Percentiles rank a stretch among this genome's conserved stretches.
Evolutionary conservation across 2,797 vertebrate genomes (phyloP).

Genomic region (Ctenosaura bakeri): DNA sequence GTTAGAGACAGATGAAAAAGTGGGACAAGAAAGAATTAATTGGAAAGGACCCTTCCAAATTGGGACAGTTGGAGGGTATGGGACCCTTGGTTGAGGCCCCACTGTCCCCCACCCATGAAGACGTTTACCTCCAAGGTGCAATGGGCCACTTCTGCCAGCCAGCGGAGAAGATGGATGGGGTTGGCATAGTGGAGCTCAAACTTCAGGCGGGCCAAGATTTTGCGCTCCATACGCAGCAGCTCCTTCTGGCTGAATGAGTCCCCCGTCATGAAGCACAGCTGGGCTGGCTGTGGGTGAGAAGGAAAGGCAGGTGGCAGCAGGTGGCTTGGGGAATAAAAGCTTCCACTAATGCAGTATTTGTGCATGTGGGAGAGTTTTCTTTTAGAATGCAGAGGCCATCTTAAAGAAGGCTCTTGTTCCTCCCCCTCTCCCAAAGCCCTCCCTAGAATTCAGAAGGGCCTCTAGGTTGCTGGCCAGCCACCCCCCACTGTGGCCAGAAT

Average conservation of each 20-base stretch:
- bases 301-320: background rate
- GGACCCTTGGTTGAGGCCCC: too few species aligned
- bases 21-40: background rate
- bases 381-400: too few species aligned
- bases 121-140: conserved; percentile 80
- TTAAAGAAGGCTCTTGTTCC: too few species aligned
- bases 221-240: conserved; percentile 88
- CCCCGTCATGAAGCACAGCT: conserved; percentile 88
- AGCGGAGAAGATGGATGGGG: conserved; percentile 84
- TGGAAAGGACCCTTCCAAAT: background rate
- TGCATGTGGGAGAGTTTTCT: background rate
- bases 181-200: conserved; percentile 85
- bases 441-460: too few species aligned
- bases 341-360: background rate
- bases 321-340: too few species aligned
- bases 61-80: background rate
- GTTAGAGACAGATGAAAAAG: background rate
- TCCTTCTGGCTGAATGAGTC: conserved; percentile 85
- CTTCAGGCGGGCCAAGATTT: conserved; percentile 82
- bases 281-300: too few species aligned
- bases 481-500: background rate
- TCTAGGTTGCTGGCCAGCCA: too few species aligned
- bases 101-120: too few species aligned
- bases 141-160: conserved; percentile 80
- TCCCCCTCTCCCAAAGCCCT: background rate